Evolutionary conservation across 2,113 vertebrate species (phyloP), one percentile per base, ranked within the genome.

Genomic region (Stercorarius parasiticus): DNA sequence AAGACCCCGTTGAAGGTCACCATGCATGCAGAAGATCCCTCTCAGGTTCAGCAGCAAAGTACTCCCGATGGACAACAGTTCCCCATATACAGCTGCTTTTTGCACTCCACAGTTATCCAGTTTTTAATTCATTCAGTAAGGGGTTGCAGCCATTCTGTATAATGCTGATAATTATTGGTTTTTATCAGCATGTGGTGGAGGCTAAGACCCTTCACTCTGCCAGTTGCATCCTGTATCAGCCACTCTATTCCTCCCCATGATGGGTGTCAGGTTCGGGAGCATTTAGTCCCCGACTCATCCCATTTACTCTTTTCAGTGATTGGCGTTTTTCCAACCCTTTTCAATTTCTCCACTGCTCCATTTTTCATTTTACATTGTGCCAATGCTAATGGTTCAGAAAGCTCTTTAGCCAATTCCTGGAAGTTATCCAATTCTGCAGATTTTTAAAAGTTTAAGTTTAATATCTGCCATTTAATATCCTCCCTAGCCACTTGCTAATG

Each of bases 321-420:
- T 97, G 92, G 96, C 86, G 90, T 91, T 94, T 78, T 78, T 95
- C 90, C 90, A 97, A 74, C 4, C 15, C 52, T 95, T 93, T 96
- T 93, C 79, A 90, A 36, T 90, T 88, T 90, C 67, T 97, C 56
- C 23, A 15, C 25, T 77, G 40, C 52, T 88, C 42, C 79, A 36
- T 86, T 81, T 94, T 92, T 96, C 84, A 82, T 90, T 95, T 97
- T 93, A 67, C 89, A 64, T 67, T 93, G 58, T 89, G 66, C 74
- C 0, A 1, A 83, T 85, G 78, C 49, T 97, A 97, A 95, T 93
- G 92, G 79, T 76, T 96, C 80, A 67, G 85, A 94, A 84, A 93
- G 59, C 86, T 88, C 59, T 73, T 92, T 86, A 82, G 77, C 47
- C 92, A 93, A 4, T 92, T 95, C 83, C 90, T 93, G 92, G 94